Percentiles rank a stretch among this genome's conserved stretches.
Evolutionary conservation across 2,797 vertebrate species (phyloP).

Genomic region (Rhynchotus rufescens): DNA sequence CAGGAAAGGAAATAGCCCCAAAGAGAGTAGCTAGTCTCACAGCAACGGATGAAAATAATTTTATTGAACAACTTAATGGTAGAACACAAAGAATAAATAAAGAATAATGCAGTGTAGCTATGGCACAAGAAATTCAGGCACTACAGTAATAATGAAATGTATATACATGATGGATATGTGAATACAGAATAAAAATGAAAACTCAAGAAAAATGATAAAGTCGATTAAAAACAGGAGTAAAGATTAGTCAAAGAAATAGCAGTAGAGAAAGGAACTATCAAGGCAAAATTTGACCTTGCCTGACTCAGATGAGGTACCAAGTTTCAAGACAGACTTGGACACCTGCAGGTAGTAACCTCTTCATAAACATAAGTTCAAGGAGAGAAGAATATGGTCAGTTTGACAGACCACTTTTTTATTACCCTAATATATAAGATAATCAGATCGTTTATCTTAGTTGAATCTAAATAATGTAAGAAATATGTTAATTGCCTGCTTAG

Average conservation of each 20-base stretch:
- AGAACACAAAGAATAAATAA: background rate
- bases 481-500: constrained; percentile 63
- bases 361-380: constrained; percentile 44
- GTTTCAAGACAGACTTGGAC: background rate
- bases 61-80: background rate
- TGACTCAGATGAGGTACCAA: background rate
- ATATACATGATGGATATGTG: background rate
- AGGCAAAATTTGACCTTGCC: background rate
- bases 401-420: constrained; percentile 45
- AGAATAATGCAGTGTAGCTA: background rate
- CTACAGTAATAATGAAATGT: background rate
- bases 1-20: background rate
- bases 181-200: background rate
- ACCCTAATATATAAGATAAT: constrained; percentile 65
- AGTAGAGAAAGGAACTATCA: background rate
- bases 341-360: background rate
- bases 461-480: constrained; percentile 40
- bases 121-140: background rate
- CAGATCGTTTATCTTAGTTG: constrained; percentile 27
- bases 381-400: constrained; percentile 18
- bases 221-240: background rate
- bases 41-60: background rate
- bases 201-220: background rate
- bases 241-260: background rate
- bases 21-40: background rate